Percentiles rank a stretch among this genome's conserved stretches.
Conservation (phyloP, 1,140 invertebrate species). For the Drosophila erecta region DNA sequence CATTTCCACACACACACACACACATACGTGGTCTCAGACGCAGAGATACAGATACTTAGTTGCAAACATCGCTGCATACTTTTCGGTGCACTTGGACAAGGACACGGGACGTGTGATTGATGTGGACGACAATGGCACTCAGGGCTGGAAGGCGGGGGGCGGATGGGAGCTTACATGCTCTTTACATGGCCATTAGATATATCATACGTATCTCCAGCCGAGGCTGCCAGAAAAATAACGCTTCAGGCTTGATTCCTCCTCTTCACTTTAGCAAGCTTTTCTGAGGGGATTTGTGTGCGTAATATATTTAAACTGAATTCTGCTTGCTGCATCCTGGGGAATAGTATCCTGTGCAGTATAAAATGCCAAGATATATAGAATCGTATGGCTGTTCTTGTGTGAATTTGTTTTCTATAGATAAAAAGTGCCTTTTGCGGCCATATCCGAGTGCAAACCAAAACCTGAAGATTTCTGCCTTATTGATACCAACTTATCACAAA, state of each 20-base stretch:
- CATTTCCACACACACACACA: slow-evolving; percentile 14
- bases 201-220: slow-evolving; percentile 27
- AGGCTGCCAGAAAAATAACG: slow-evolving; percentile 24
- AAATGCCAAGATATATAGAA: slow-evolving; percentile 8
- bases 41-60: slow-evolving; percentile 18
- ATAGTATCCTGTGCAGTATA: slow-evolving; percentile 16
- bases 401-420: neutral
- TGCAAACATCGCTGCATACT: slow-evolving; percentile 32
- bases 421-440: neutral
- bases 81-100: slow-evolving; percentile 39
- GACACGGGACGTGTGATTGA: slow-evolving; percentile 49
- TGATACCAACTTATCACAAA: neutral
- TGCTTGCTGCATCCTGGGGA: slow-evolving; percentile 18
- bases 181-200: slow-evolving; percentile 48
- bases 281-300: slow-evolving; percentile 31
- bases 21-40: neutral
- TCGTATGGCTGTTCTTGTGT: neutral
- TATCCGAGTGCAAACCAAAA: neutral
- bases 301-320: slow-evolving; percentile 31
- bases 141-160: neutral
- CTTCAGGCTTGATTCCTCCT: slow-evolving; percentile 25
- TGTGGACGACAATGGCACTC: slow-evolving; percentile 27
- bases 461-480: neutral
- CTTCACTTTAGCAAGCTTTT: slow-evolving; percentile 10
- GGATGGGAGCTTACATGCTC: slow-evolving; percentile 15